A percentile compares a stretch with the other conserved stretches of the same genome.
These are phyloP conservation scores for Ceratina australensis DNA, from an alignment of 1,140 invertebrate species.

Conservation along the genomic window DNA sequence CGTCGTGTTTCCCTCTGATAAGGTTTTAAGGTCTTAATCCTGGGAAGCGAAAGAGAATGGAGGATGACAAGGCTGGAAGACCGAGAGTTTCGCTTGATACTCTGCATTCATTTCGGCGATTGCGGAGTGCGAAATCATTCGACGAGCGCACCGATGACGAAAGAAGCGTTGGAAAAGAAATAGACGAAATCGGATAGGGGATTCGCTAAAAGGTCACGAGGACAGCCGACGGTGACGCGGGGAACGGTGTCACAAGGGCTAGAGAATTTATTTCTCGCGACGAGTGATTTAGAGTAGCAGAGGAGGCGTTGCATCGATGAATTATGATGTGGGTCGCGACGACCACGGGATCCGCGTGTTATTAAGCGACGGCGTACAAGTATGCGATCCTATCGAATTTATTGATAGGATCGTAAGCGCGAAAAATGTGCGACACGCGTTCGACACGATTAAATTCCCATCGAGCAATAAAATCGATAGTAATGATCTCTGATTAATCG, in stretches of 20 bases:
- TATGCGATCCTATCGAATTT: slow-evolving; percentile 22
- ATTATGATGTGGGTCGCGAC: slow-evolving; percentile 15
- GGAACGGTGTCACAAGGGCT: slow-evolving; percentile 5
- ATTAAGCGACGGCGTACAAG: slow-evolving; percentile 20
- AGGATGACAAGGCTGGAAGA: neutral
- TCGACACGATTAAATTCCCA: too few species aligned
- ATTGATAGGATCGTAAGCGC: slow-evolving; percentile 4
- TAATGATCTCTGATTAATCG: too few species aligned
- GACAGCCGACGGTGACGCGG: neutral
- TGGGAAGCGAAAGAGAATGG: slow-evolving; percentile 40
- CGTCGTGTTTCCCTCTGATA: slow-evolving; percentile 60
- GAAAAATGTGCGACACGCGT: neutral
- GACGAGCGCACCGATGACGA: slow-evolving; percentile 4
- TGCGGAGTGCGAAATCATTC: neutral
- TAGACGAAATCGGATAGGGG: neutral
- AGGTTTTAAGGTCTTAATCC: slow-evolving; percentile 63
- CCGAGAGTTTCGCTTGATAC: slow-evolving; percentile 47
- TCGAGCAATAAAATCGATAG: too few species aligned
- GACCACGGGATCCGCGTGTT: neutral
- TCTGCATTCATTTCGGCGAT: slow-evolving; percentile 47
- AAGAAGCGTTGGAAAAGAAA: neutral
- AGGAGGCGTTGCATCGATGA: slow-evolving; percentile 23
- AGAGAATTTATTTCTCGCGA: slow-evolving; percentile 30
- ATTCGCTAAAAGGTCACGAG: slow-evolving; percentile 37
- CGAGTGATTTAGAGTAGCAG: slow-evolving; percentile 26